Base-by-base conservation (phyloP, 2,888 invertebrate genomes). In the Synanthedon myopaeformis region DNA sequence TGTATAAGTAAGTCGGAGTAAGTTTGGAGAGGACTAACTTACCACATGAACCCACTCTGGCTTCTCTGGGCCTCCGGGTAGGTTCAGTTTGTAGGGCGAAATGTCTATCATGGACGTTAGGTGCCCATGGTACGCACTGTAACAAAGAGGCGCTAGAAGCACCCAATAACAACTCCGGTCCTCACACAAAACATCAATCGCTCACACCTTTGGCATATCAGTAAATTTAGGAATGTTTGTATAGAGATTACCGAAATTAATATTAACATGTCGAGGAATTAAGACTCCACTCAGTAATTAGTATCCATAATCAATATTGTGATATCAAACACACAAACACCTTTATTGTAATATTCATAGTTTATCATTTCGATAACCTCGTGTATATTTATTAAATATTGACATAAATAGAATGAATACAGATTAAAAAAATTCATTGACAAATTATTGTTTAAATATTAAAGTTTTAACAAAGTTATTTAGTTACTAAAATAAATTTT, bases 81-180 rank as follows among this genome's bases (percentile, higher is more conserved):
- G 92, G 82, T 96, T 95, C 86, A 98, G 96, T 89, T 99, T 99
- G 91, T 99, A 99, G 54, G 99, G 98, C 62, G 98, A 99, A 74
- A 99, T 94, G 88, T 97, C 96, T 89, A 99, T 97, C 82, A 96
- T 92, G 58, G 97, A 94, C 56, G 94, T 94, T 79, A 99, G 92
- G 82, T 99, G 98, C 60, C 99, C 99, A 86, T 99, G 99, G 90
- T 99, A 99, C 55, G 99, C 99, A 89, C 99, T 99, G 91, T 69
- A 91, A 90, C 89, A 90, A 90, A 85, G 75, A 84, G 79, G 83
- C 74, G 82, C 87, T 87, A 85, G 77, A 74, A 86, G 82, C 86
- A 86, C 86, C 85, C 83, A 76, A 73, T 76, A 79, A 80, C 65
- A 63, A 69, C 68, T 55, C 61, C 61, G 62, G 56, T 52, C 45